These are phyloP conservation scores for Atherinosoma microstoma DNA, from an alignment of 2,797 vertebrate genomes.

Conservation along the genomic window DNA sequence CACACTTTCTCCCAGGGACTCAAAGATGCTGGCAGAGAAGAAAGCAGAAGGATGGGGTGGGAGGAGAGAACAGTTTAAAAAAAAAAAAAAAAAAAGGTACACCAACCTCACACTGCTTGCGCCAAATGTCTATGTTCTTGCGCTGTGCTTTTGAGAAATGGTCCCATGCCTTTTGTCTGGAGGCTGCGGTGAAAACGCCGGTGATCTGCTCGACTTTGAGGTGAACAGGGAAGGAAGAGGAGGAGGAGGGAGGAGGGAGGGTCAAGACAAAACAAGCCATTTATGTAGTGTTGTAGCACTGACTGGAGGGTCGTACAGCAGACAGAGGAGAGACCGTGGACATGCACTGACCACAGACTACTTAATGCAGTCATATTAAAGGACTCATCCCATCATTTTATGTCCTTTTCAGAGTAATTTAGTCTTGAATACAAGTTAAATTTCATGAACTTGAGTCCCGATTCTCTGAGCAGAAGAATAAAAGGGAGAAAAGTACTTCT, in stretches of 20 bases:
- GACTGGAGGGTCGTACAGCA: constrained; percentile 80
- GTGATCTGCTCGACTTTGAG: constrained; percentile 99
- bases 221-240: constrained; percentile 86
- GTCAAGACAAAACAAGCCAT: constrained; percentile 99
- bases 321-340: constrained; percentile 84
- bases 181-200: constrained; percentile 97
- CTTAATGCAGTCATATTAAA: neutral
- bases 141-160: constrained; percentile 99
- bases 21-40: constrained; percentile 44
- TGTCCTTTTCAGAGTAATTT: too few relatives aligned
- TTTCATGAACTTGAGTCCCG: neutral
- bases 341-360: constrained; percentile 31
- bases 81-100: constrained; percentile 74
- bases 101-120: constrained; percentile 99
- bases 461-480: constrained; percentile 4
- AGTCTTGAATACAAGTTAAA: too few relatives aligned
- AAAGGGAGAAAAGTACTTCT: too few relatives aligned
- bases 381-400: neutral
- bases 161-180: constrained; percentile 99
- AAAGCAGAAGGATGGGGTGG: constrained; percentile 75
- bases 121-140: constrained; percentile 99
- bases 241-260: constrained; percentile 65
- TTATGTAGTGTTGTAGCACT: constrained; percentile 91
- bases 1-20: constrained; percentile 37
- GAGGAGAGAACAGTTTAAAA: constrained; percentile 77